These are phyloP conservation scores for Sisyra nigra DNA, from an alignment of 2,888 invertebrate genomes.

Conservation along the genomic window DNA sequence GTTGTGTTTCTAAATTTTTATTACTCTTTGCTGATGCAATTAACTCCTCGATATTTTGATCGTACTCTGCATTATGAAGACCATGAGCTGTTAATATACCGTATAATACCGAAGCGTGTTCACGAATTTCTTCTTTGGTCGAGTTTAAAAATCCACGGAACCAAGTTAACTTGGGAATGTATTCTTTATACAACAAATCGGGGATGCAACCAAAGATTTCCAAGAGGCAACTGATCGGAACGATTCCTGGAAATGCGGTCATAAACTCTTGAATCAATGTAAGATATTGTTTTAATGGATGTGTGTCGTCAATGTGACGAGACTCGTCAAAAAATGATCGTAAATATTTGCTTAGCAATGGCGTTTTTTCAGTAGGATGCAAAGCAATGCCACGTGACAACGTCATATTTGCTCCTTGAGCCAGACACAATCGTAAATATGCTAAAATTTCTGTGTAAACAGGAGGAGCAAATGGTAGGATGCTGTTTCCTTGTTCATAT, in stretches of 20 bases:
- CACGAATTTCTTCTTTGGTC: slow-evolving; percentile 61
- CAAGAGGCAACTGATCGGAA: slow-evolving; percentile 57
- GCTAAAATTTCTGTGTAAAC: slow-evolving; percentile 65
- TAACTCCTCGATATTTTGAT: slow-evolving; percentile 36
- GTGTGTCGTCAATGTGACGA: slow-evolving; percentile 28
- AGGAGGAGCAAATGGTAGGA: slow-evolving; percentile 51
- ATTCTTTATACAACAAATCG: slow-evolving; percentile 43
- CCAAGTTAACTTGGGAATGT: slow-evolving; percentile 46
- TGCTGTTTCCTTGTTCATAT: slow-evolving; percentile 41
- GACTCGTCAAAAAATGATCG: slow-evolving; percentile 27
- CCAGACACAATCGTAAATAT: slow-evolving; percentile 66
- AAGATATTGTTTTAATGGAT: slow-evolving; percentile 48
- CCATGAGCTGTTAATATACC: slow-evolving; percentile 51
- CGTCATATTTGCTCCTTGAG: slow-evolving; percentile 40
- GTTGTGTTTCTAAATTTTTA: slow-evolving; percentile 55
- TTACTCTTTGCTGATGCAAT: slow-evolving; percentile 32
- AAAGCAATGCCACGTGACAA: slow-evolving; percentile 33
- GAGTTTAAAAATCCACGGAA: slow-evolving; percentile 46
- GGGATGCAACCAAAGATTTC: slow-evolving; percentile 76
- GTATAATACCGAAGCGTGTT: slow-evolving; percentile 56
- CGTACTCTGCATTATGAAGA: slow-evolving; percentile 31
- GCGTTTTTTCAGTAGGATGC: slow-evolving; percentile 47
- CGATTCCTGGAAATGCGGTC: slow-evolving; percentile 45
- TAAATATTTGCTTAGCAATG: slow-evolving; percentile 49
- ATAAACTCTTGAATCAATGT: slow-evolving; percentile 48